phyloP scores from a whole-genome alignment of 2,888 invertebrate genomes.

The Pachycephus smyrnensis region DNA sequence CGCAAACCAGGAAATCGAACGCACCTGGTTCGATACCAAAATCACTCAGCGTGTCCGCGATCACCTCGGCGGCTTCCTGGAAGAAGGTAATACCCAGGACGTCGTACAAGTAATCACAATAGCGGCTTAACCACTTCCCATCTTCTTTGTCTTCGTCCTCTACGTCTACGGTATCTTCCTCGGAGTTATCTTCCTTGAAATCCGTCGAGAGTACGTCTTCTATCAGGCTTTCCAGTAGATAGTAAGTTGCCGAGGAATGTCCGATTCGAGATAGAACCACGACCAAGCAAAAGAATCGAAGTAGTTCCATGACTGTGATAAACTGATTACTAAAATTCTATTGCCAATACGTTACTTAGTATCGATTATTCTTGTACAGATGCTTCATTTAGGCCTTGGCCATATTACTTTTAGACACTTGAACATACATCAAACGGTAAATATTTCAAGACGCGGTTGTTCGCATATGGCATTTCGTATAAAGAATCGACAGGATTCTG shows the following conservation, averaged over 20 bases:
- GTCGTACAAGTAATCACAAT: background rate
- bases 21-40: conserved; percentile 37
- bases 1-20: conserved; percentile 46
- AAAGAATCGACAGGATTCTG: background rate
- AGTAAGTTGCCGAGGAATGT: background rate
- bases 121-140: background rate
- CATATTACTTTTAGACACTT: background rate
- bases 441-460: background rate
- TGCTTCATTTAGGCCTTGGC: background rate
- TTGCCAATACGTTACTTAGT: background rate
- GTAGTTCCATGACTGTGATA: background rate
- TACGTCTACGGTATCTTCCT: background rate
- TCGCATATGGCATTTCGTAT: background rate
- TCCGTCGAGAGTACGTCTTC: background rate
- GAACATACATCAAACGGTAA: background rate
- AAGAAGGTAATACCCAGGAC: background rate
- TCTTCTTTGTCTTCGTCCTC: background rate
- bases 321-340: background rate
- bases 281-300: background rate
- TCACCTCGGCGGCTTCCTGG: background rate
- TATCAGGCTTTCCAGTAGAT: background rate
- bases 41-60: background rate
- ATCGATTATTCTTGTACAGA: background rate
- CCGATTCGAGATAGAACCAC: background rate
- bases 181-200: background rate